Conservation (phyloP, 2,113 vertebrate genomes). For the Misgurnus mizolepis region DNA sequence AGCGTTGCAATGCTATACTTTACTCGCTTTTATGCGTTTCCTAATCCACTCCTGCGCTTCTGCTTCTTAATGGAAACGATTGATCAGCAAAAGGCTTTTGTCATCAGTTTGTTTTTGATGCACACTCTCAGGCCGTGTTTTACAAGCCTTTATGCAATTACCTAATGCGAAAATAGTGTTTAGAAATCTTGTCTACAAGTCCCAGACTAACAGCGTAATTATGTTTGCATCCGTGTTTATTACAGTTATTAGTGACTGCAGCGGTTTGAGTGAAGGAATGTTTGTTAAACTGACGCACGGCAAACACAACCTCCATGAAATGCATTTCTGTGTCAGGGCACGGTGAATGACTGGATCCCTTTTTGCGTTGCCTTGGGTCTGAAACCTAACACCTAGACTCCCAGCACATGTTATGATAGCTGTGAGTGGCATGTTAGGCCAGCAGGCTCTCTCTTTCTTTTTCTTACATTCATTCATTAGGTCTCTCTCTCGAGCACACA, state of each 20-base stretch:
- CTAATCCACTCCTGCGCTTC: conserved; percentile 15
- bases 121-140: background rate
- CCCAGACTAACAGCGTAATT: conserved; percentile 27
- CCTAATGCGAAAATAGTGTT: background rate
- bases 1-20: background rate
- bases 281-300: background rate
- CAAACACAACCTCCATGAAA: conserved; percentile 7
- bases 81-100: conserved; percentile 20
- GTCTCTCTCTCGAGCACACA: background rate
- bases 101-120: background rate
- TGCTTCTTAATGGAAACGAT: conserved; percentile 2
- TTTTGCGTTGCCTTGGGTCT: background rate
- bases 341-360: background rate
- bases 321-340: background rate
- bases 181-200: conserved; percentile 11
- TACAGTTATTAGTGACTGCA: conserved; percentile 28
- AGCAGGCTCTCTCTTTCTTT: background rate
- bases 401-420: conserved; percentile 9
- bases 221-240: conserved; percentile 17
- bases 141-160: conserved; percentile 15
- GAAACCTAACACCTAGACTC: conserved; percentile 28
- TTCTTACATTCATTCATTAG: background rate
- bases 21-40: conserved; percentile 8
- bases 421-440: conserved; percentile 14
- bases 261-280: conserved; percentile 2